phyloP scores from a whole-genome alignment of 1,140 invertebrate genomes.

The Pseudobourletiella spinata region DNA sequence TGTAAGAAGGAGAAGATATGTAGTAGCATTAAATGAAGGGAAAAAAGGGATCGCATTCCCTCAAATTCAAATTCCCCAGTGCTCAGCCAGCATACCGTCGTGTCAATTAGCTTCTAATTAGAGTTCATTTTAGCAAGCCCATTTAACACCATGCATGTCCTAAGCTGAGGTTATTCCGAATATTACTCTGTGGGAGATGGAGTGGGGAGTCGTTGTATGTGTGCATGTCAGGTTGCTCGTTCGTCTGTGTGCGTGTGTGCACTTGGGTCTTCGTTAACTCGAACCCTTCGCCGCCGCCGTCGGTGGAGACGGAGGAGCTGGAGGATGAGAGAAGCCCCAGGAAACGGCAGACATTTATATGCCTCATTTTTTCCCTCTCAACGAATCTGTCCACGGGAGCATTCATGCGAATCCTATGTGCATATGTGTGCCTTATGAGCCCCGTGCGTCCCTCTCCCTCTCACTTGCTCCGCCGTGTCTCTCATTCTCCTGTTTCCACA shows the following conservation, averaged over 20 bases:
- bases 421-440: neutral
- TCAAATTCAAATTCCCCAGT: conserved; percentile 17
- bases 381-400: neutral
- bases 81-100: conserved; percentile 15
- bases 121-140: conserved; percentile 29
- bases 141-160: conserved; percentile 18
- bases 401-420: neutral
- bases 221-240: too few species aligned
- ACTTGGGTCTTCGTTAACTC: conserved; percentile 4
- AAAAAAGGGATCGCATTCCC: conserved; percentile 13
- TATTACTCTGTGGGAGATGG: conserved; percentile 20
- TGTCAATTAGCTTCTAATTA: conserved; percentile 35
- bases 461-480: too few species aligned
- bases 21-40: neutral
- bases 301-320: too few species aligned
- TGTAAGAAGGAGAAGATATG: too few species aligned
- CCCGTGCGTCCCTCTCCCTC: too few species aligned
- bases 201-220: too few species aligned
- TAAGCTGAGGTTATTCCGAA: conserved; percentile 13
- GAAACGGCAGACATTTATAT: conserved; percentile 5
- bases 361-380: neutral
- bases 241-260: conserved; percentile 14
- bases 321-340: too few species aligned
- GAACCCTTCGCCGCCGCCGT: too few species aligned
- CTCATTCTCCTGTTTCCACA: neutral